Conservation (phyloP, 2,797 vertebrate genomes). For the Etheostoma nigrum region DNA sequence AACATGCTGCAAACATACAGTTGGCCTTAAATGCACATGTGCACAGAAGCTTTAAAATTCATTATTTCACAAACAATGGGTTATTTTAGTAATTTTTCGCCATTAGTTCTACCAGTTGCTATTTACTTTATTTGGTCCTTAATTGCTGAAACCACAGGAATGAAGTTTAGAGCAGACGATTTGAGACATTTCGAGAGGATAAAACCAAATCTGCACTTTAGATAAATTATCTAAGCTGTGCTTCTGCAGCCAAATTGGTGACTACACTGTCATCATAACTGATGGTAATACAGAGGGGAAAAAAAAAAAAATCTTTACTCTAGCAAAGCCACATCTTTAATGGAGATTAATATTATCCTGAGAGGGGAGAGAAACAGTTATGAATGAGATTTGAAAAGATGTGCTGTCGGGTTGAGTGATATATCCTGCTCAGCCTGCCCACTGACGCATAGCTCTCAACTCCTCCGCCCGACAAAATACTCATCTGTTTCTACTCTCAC, state of each 20-base stretch:
- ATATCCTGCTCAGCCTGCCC: constrained; percentile 66
- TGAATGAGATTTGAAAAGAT: neutral
- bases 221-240: too few relatives aligned
- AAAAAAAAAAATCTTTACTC: neutral
- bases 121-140: neutral
- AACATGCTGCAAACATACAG: neutral
- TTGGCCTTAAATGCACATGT: too few relatives aligned
- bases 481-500: constrained; percentile 17
- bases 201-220: neutral
- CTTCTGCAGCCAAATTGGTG: neutral
- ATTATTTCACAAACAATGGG: neutral
- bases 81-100: neutral
- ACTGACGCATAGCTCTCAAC: constrained; percentile 60
- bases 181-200: neutral
- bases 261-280: neutral
- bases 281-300: too few relatives aligned
- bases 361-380: neutral
- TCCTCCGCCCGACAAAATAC: neutral
- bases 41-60: neutral
- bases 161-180: neutral
- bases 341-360: neutral
- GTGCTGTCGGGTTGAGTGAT: constrained; percentile 20
- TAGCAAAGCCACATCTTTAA: neutral
- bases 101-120: neutral
- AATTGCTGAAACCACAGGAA: neutral